A percentile compares a stretch with the other conserved stretches of the same genome.
Evolutionary conservation across 30 jellyfish, hydroid and myxozoan genomes (phyloP).

Genomic region (Hydra vulgaris): DNA sequence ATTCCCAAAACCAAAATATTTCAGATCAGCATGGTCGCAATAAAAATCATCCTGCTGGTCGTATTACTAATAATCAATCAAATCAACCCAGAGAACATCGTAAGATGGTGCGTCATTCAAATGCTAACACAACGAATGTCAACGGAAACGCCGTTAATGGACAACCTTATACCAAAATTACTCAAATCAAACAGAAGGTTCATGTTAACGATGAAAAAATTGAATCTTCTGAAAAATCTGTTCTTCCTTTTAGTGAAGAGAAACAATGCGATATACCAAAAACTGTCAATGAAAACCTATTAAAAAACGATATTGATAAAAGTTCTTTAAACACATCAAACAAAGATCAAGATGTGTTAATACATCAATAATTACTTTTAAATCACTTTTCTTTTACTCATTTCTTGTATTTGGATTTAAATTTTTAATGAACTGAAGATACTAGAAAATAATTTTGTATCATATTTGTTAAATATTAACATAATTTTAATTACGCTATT

Average conservation of each 20-base stretch:
- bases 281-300: background rate
- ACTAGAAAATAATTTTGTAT: background rate
- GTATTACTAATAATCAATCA: slow-evolving; percentile 29
- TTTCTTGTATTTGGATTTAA: background rate
- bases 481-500: background rate
- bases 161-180: background rate
- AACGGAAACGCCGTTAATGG: background rate
- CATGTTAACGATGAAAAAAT: background rate
- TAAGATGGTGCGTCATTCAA: slow-evolving; percentile 22
- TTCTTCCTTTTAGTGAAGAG: background rate
- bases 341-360: background rate
- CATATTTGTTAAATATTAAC: background rate
- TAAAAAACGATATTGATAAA: background rate
- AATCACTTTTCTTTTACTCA: background rate
- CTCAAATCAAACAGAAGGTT: background rate
- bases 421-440: background rate
- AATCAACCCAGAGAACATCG: slow-evolving; percentile 28
- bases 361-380: background rate
- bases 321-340: background rate
- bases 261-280: background rate
- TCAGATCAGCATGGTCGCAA: slow-evolving; percentile 12
- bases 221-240: background rate
- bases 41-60: slow-evolving; percentile 35
- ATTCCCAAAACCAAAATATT: background rate
- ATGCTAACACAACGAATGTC: too few relatives aligned